These are phyloP conservation scores for Drosophila multiciliata DNA, from an alignment of 2,888 invertebrate genomes.

Conservation along the genomic window DNA sequence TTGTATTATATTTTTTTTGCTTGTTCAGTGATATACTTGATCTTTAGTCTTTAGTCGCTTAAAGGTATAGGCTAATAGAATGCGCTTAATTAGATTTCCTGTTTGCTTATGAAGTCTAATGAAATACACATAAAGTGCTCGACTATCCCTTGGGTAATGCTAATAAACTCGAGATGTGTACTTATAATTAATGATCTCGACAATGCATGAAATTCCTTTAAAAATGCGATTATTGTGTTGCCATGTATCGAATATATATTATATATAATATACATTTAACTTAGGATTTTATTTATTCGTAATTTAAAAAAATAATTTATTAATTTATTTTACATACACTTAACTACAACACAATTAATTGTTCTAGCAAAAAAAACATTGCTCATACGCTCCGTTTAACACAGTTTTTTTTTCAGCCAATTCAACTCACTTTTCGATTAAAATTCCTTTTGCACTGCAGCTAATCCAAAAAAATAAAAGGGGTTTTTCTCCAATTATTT, in stretches of 20 bases:
- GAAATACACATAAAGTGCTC: conserved; percentile 14
- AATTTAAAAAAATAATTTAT: background rate
- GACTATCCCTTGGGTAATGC: background rate
- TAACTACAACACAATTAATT: background rate
- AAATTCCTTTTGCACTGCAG: conserved; percentile 9
- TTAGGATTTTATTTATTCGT: background rate
- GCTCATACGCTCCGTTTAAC: conserved; percentile 17
- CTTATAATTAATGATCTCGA: background rate
- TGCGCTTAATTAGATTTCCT: conserved; percentile 9
- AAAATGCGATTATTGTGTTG: background rate
- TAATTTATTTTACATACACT: background rate
- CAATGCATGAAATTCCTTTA: background rate
- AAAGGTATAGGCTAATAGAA: conserved; percentile 2
- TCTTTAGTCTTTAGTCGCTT: background rate
- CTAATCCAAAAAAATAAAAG: conserved; percentile 17
- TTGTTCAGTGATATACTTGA: background rate
- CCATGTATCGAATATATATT: background rate
- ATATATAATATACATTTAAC: background rate
- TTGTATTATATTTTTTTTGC: background rate
- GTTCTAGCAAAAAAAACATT: background rate
- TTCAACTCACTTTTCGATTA: conserved; percentile 41
- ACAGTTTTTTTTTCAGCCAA: background rate
- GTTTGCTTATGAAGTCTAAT: conserved; percentile 3
- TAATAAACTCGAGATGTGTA: background rate
- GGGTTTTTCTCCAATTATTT: conserved; percentile 3